Base-by-base conservation (phyloP, 2,888 invertebrate species). In the Caenorhabditis imperialis region DNA sequence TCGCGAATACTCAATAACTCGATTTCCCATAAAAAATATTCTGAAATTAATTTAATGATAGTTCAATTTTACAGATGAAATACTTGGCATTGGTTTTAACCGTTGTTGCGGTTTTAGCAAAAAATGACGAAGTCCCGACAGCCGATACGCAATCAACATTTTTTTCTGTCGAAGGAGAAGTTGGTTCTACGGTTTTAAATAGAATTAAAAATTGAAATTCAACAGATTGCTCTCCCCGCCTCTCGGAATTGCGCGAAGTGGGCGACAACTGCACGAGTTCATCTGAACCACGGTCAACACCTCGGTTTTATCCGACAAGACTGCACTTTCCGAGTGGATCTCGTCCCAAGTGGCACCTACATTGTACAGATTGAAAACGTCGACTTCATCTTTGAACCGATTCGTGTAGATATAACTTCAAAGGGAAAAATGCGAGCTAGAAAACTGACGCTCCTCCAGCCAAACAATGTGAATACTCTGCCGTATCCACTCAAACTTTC, bases 341-440 rank as follows among this genome's bases (percentile, higher is more conserved):
- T 94, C 86, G 91, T 97, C 0, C 93, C 94, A 0, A 77, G 82
- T 47, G 96, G 96, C 7, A 97, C 97, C 0, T 97, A 96, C 89
- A 92, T 98, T 5, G 91, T 99, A 0, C 98, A 82, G 73, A 74
- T 83, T n/a, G 90, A 94, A 38, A 93, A 96, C 89, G 94, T 96
- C 0, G 93, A 95, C 88, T 95, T 92, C 87, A 92, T 93, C 78
- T 99, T 96, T 89, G 98, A 99, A 89, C 94, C 96, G 20, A 92
- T 94, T 6, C 91, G 99, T 75, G 96, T 99, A 1, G 99, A 99
- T 90, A 96, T 99, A 74, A 98, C 95, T 88, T 93, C 94, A 0
- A 97, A 96, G 89, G 99, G 99, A 38, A 99, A 97, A 90, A 94
- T 94, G 86, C 91, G 99, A 81, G 97, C 96, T 0, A 91, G 99